Evolutionary conservation across 1,140 invertebrate species (phyloP).

Genomic region (Sitobion miscanthi): DNA sequence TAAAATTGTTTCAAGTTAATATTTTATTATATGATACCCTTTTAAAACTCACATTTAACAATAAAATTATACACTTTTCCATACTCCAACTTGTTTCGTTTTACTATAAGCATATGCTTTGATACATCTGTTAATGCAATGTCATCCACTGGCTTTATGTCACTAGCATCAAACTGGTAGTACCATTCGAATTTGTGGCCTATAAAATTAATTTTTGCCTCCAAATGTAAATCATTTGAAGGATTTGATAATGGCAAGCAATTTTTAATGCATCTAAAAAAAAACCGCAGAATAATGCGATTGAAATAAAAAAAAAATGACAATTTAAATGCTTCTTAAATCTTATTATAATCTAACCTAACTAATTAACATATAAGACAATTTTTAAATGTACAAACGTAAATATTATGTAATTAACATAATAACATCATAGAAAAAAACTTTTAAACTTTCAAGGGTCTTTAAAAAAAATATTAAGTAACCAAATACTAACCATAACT

Average conservation of each 20-base stretch:
- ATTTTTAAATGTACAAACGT: background rate
- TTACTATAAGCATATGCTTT: background rate
- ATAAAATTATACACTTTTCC: background rate
- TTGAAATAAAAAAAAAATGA: background rate
- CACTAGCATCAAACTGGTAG: background rate
- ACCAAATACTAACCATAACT: no score
- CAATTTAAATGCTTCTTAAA: background rate
- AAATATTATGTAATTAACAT: no score
- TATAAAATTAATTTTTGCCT: background rate
- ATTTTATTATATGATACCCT: background rate
- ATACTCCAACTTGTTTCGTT: background rate
- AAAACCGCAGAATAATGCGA: background rate
- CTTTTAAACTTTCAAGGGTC: no score
- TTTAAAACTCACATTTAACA: background rate
- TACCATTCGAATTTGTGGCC: background rate
- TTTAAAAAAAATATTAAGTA: no score
- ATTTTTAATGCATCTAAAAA: constrained; percentile 23
- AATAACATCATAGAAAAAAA: no score
- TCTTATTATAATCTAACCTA: background rate
- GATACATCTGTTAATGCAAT: background rate
- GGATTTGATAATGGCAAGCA: background rate
- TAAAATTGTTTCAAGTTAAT: background rate
- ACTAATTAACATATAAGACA: background rate
- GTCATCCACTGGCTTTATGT: background rate
- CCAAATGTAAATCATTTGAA: background rate